Conservation (phyloP, 2,797 vertebrate genomes). For the Australoheros facetus region DNA sequence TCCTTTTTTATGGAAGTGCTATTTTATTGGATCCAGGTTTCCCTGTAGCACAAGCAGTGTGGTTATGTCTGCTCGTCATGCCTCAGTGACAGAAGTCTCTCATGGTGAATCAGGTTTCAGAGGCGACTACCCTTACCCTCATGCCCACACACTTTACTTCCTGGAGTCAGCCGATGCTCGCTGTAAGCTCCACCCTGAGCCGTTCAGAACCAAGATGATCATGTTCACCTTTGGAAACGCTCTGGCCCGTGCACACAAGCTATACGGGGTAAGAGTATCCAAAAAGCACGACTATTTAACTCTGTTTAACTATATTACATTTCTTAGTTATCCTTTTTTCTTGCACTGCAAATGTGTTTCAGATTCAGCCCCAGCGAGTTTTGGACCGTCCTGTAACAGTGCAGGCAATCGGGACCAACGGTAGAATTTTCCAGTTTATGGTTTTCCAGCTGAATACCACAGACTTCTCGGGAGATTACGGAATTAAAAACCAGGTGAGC, state of each 20-base stretch:
- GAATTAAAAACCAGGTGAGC: constrained; percentile 88
- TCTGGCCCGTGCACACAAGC: constrained; percentile 83
- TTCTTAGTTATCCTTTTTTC: not conserved
- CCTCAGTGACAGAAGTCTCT: not conserved
- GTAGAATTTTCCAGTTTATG: constrained; percentile 90
- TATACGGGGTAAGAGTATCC: constrained; percentile 84
- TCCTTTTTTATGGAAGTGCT: not conserved
- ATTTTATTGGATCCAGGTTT: not conserved
- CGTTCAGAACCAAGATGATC: constrained; percentile 91
- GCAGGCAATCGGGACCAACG: constrained; percentile 90
- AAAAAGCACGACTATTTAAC: not conserved
- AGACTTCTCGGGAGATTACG: constrained; percentile 80
- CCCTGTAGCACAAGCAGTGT: not conserved
- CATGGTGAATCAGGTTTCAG: constrained; percentile 83
- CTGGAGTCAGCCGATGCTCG: constrained; percentile 70
- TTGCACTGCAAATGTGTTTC: not conserved
- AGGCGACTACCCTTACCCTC: constrained; percentile 83
- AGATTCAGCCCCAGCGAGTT: constrained; percentile 76
- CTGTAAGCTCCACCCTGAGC: constrained; percentile 81
- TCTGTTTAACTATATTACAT: accelerated
- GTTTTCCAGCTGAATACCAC: constrained; percentile 96
- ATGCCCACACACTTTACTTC: constrained; percentile 90
- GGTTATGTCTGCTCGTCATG: not conserved
- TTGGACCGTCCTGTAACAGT: constrained; percentile 89
- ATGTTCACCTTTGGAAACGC: constrained; percentile 93